Evolutionary conservation across 2,113 vertebrate species (phyloP).

Genomic region (Riparia riparia): DNA sequence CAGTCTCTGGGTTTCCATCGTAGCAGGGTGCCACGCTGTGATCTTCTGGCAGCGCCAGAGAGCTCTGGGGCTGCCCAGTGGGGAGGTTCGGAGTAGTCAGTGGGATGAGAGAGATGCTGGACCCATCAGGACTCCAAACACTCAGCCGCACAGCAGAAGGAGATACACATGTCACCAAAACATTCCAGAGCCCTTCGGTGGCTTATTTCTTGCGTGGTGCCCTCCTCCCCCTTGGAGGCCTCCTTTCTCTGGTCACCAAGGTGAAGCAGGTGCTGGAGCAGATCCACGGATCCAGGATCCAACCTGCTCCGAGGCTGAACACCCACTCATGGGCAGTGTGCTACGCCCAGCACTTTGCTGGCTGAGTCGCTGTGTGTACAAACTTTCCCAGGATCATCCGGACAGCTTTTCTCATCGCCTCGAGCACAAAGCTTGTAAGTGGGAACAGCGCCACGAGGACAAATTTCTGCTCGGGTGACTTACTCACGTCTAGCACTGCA

Average conservation of each 20-base stretch:
- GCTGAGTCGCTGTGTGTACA: background rate
- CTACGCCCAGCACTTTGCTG: background rate
- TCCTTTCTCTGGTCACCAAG: background rate
- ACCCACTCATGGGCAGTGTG: background rate
- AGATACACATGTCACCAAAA: background rate
- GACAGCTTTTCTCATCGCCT: constrained; percentile 44
- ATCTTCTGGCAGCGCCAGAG: background rate
- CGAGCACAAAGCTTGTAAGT: constrained; percentile 28
- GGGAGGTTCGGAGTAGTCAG: background rate
- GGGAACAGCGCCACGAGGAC: constrained; percentile 18
- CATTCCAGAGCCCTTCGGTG: background rate
- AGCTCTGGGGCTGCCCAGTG: background rate
- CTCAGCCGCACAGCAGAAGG: background rate
- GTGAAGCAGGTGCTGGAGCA: background rate
- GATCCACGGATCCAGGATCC: background rate
- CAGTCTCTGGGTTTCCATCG: background rate
- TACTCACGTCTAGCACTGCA: background rate
- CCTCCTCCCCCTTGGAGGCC: fast-evolving
- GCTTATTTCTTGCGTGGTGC: background rate
- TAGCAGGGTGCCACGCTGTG: fast-evolving
- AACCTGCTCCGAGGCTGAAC: background rate
- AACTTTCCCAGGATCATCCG: constrained; percentile 56
- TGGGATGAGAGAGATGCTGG: background rate
- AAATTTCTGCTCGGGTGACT: constrained; percentile 6
- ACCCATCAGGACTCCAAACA: background rate